Base-by-base conservation (phyloP, 2,888 invertebrate genomes). In the Habrosyne pyritoides region DNA sequence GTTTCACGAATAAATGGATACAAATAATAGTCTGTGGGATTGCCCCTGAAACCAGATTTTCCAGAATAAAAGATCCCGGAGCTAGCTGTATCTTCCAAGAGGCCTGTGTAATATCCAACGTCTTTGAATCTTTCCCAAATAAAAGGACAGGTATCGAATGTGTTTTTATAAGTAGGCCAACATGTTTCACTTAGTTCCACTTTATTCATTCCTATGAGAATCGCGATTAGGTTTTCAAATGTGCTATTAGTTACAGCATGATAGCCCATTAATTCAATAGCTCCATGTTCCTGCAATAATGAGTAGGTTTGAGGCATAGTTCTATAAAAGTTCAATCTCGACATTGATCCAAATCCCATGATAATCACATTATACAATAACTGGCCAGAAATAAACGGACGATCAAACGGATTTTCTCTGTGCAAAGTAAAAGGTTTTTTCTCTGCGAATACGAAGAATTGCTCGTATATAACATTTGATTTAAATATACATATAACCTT, bases 161-260 rank as follows among this genome's bases (percentile, higher is more conserved):
- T 87, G 0, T 88, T 84, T 2, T 81, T 75, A 0, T 82, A 74
- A n/a, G 86, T 82, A 0, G 90, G 91, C 86, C 94, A 93, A 73
- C 96, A 97, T 0, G 82, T 88, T 14, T 86, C 79, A 42, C 83
- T 83, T 26, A 97, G 72, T 70, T 96, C 95, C 2, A 85, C 83
- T 22, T 92, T 93, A 10, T 92, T 93, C 52, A 95, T 72, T 0
- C 98, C 98, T 2, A 94, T 93, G 5, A 98, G 83, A 46, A 96
- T 91, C 0, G 98, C 96, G 21, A 97, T 93, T 30, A 98, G 76
- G 82, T 98, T 98, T 0, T 96, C 96, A 77, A 96, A 97, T 0
- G 98, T 97, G 77, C 7, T 97, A 97, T 97, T 97, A 0, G 94
- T 98, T 2, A 98, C 95, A 89, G 97, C 98, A 75, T 96, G 97